Base-by-base conservation (phyloP, 64 coral and sea anemone genomes). In the Pocillopora damicornis region DNA sequence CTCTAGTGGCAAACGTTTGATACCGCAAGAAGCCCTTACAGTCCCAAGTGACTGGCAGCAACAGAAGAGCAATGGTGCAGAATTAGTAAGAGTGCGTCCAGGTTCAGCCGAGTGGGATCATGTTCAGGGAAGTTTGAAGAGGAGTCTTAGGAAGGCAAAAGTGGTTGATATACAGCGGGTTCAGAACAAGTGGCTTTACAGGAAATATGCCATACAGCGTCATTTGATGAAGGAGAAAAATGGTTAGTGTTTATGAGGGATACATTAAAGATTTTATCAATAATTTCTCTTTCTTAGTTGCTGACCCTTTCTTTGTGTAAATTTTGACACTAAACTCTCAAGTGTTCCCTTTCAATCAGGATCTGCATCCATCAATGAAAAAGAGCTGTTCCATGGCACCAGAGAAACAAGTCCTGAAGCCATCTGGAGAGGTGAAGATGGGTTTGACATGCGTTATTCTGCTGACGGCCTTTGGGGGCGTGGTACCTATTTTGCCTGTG, bases 341-440 rank as follows among this genome's bases (percentile, higher is more conserved):
- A 65, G 38, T 45, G 14, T 60, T 76, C 77, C 77, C n/a, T 63
- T 23, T 14, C 82, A 25, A 35, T 13, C 71, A 87, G 88, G 93
- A 20, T 30, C 71, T 25, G 25, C 18, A n/a, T 64, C 76, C 12
- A 65, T 94, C 13, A 95, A 95, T 91, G 93, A 95, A 60, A 95
- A 88, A 45, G 84, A 91, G 73, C 63, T 95, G 13, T 95, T 95
- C 59, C 93, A 95, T 72, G 93, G 89, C 0, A 95, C 93, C 13
- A 81, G 93, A 35, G 2, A 23, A 1, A 95, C 67, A 76, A 69
- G 36, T 13, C 93, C 93, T 12, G 74, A 75, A 10, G 30, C 42
- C n/a, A 88, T 95, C 63, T 95, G 89, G 89, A 81, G 79, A 64
- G 81, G 89, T 77, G 93, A 95, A 85, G 93, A 91, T 84, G 93